phyloP scores from a whole-genome alignment of 1,140 invertebrate genomes.

The Drosophila murphyi region DNA sequence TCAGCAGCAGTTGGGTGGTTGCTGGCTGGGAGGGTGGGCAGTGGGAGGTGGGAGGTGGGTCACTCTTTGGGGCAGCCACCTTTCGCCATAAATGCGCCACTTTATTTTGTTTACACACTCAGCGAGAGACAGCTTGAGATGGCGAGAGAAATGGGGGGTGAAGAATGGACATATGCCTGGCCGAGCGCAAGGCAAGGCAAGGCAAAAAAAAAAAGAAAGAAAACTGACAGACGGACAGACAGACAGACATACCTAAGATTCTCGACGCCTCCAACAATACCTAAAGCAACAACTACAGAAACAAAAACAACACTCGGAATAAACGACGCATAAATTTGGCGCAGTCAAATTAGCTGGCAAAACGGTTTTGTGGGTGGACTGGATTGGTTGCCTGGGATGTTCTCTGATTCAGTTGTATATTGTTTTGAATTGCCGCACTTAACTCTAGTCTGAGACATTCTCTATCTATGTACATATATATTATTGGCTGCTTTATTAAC shows the following conservation, averaged over 20 bases:
- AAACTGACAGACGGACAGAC: conserved; percentile 12
- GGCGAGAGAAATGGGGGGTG: background rate
- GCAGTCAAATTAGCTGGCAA: conserved; percentile 74
- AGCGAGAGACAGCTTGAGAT: background rate
- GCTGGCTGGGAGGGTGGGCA: background rate
- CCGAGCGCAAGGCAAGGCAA: conserved; percentile 19
- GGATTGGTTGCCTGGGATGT: conserved; percentile 10
- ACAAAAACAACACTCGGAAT: conserved; percentile 11
- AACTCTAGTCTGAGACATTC: background rate
- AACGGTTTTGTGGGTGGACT: conserved; percentile 44
- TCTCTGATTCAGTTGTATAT: conserved; percentile 26
- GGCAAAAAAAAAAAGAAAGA: background rate
- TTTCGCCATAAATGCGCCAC: conserved; percentile 76
- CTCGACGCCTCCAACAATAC: conserved; percentile 10
- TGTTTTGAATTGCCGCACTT: conserved; percentile 33
- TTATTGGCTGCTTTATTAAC: conserved; percentile 13
- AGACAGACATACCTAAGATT: conserved; percentile 36
- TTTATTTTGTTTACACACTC: conserved; percentile 75
- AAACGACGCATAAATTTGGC: conserved; percentile 66
- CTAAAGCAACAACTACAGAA: conserved; percentile 10
- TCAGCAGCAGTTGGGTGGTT: conserved; percentile 13
- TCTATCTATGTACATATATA: conserved; percentile 5
- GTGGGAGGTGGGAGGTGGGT: background rate
- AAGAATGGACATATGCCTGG: conserved; percentile 3
- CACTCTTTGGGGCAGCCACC: conserved; percentile 56